These are phyloP conservation scores for Ormyrus thymus DNA, from an alignment of 2,888 invertebrate species.

Conservation along the genomic window DNA sequence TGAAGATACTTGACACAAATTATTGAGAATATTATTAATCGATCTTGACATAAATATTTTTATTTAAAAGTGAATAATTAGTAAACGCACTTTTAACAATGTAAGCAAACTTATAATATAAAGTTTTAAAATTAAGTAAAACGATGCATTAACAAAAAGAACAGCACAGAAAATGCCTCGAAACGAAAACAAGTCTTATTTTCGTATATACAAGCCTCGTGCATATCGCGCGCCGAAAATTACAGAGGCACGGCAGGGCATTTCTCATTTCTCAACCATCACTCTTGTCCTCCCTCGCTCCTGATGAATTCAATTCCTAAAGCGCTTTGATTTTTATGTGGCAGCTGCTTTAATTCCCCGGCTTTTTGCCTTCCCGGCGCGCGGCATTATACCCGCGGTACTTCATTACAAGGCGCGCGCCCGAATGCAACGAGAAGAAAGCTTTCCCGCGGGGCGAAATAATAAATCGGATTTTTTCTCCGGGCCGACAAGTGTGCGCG, in stretches of 20 bases:
- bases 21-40: too few species aligned
- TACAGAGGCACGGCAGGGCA: not conserved
- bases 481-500: conserved; percentile 8
- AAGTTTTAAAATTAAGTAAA: too few species aligned
- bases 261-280: conserved; percentile 21
- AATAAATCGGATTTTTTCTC: conserved; percentile 50
- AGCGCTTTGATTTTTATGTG: conserved; percentile 49
- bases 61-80: too few species aligned
- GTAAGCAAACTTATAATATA: too few species aligned
- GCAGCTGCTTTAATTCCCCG: conserved; percentile 49
- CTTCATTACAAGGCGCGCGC: conserved; percentile 37
- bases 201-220: not conserved
- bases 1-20: too few species aligned
- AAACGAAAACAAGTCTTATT: conserved; percentile 6
- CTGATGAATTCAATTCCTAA: conserved; percentile 49
- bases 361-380: conserved; percentile 1
- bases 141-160: too few species aligned
- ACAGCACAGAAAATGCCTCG: not conserved
- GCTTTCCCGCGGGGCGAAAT: conserved; percentile 47
- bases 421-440: conserved; percentile 25
- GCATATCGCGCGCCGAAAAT: not conserved
- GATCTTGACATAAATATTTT: too few species aligned
- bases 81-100: too few species aligned
- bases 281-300: not conserved
- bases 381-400: conserved; percentile 21